Base-by-base conservation (phyloP, 1,140 invertebrate species). In the Matsumurasca onukii region DNA sequence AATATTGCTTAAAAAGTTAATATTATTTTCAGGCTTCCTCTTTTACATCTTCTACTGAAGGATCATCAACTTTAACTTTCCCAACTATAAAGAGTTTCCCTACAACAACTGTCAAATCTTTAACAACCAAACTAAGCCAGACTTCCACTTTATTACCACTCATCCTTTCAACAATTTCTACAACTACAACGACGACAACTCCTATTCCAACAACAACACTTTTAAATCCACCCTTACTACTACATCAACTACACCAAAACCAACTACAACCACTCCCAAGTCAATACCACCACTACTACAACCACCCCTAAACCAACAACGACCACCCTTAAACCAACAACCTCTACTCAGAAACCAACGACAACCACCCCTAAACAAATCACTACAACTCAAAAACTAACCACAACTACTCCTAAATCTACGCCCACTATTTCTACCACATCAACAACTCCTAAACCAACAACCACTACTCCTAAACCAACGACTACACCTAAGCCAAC, bases 401-500 rank as follows among this genome's bases (percentile, higher is more conserved):
- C 49, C 17, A 67, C 61, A 3, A 65, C 67, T 22, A 66, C 59
- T 29, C 9, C 31, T 45, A 55, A 2, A 3, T 3, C 68, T 49
- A 61, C 66, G 22, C 64, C 49, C 29, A 70, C 62, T 24, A 52
- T 29, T 31, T 29, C 31, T 13, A 22, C 66, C 31, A 31, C 39
- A 27, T 65, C 66, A 2, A 70, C 57, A 9, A 64, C 69, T 13
- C 22, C 51, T 15, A 63, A 62, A 34, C 5, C 62, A 3, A 69
- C 52, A 48, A 49, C 63, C 15, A 61, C 57, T 20, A 24, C 70
- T 24, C 17, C 48, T 1, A 62, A 22, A 29, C 17, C 69, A 20
- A 67, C 64, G 9, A 70, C 69, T 2, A 67, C 51, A 20, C 30
- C 45, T n/a, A 57, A 52, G 25, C 30, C 69, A 70, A 68, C 69